These are phyloP conservation scores for Polypedilum vanderplanki DNA, from an alignment of 1,140 invertebrate species.

Conservation along the genomic window DNA sequence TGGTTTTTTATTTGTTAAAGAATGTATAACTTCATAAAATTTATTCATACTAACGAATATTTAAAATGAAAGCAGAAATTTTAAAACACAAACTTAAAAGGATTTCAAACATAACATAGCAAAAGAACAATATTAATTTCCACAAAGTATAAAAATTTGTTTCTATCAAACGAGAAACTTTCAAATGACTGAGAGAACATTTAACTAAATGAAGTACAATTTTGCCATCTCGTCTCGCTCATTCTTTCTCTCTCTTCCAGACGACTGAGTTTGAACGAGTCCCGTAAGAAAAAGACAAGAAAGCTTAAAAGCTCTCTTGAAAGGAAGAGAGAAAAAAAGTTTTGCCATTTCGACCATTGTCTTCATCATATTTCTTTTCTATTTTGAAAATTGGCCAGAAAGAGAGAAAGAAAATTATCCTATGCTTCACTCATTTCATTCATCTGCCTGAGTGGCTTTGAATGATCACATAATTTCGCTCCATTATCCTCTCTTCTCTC, in stretches of 20 bases:
- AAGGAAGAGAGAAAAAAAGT: neutral
- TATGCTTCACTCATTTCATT: neutral
- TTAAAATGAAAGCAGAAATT: no score
- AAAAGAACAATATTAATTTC: no score
- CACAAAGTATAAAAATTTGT: no score
- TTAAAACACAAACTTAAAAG: no score
- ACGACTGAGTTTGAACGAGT: neutral
- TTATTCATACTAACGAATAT: no score
- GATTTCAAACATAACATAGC: no score
- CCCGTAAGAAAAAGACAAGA: neutral
- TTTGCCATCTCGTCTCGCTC: no score
- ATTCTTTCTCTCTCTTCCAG: neutral
- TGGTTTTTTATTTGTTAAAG: no score
- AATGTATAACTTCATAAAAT: no score
- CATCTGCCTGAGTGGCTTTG: neutral
- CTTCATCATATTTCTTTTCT: neutral
- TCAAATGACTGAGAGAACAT: no score
- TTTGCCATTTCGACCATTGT: conserved; percentile 4
- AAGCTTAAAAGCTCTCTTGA: neutral
- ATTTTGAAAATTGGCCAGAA: conserved; percentile 1
- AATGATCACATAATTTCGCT: neutral
- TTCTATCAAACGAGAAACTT: no score
- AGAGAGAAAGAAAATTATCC: neutral
- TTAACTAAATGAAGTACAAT: neutral
- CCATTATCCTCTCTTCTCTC: neutral